phyloP scores from a whole-genome alignment of 1,140 invertebrate genomes.

The Panagrolaimus sp. region DNA sequence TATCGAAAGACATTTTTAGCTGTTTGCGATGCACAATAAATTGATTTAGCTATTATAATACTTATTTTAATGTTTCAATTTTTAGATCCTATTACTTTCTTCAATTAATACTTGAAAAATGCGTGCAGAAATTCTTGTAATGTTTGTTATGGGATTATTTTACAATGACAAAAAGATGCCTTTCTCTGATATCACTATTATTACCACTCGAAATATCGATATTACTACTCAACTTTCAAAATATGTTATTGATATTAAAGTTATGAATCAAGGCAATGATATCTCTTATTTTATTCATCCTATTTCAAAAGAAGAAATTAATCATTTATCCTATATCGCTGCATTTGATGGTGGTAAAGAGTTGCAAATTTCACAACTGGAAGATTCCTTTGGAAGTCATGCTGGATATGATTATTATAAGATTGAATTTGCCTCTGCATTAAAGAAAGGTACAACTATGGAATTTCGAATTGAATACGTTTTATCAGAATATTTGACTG shows the following conservation, averaged over 20 bases:
- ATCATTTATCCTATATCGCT: conserved; percentile 37
- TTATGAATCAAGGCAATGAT: conserved; percentile 39
- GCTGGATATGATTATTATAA: conserved; percentile 38
- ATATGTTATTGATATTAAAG: conserved; percentile 24
- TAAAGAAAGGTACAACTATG: conserved; percentile 33
- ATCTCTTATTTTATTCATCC: conserved; percentile 37
- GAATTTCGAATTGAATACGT: conserved; percentile 37
- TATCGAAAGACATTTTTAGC: too few species aligned
- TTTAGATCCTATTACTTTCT: too few species aligned
- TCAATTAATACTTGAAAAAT: too few species aligned
- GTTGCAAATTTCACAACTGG: conserved; percentile 21
- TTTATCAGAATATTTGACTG: conserved; percentile 36
- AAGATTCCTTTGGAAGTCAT: conserved; percentile 26
- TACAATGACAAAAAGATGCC: too few species aligned
- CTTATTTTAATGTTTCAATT: too few species aligned
- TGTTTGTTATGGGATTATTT: too few species aligned
- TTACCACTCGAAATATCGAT: conserved; percentile 39
- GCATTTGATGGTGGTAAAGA: conserved; percentile 32
- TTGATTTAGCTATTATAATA: too few species aligned
- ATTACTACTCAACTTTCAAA: conserved; percentile 49
- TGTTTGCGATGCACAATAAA: too few species aligned
- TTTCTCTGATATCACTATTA: too few species aligned
- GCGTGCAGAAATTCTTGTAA: too few species aligned
- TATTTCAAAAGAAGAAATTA: conserved; percentile 30
- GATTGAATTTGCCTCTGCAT: conserved; percentile 40